Evolutionary conservation across 64 coral and sea anemone species (phyloP).

Genomic region (Porites lutea): DNA sequence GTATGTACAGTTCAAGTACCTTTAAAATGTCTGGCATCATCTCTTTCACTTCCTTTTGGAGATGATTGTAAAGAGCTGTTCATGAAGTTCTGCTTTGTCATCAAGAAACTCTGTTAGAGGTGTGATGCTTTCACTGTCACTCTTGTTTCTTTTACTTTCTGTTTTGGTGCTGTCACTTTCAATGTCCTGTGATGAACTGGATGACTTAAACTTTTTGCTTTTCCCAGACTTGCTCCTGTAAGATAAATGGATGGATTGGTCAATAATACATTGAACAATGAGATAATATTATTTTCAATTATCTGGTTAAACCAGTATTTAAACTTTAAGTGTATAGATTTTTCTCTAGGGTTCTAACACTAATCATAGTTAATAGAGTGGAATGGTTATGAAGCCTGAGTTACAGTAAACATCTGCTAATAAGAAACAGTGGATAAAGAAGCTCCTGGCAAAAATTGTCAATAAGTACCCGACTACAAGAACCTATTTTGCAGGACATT

Average conservation of each 20-base stretch:
- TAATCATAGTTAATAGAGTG: no score
- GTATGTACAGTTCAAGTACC: slow-evolving; percentile 31
- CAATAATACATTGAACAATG: no score
- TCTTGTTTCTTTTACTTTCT: neutral
- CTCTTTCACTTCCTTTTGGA: slow-evolving; percentile 86
- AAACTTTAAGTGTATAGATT: no score
- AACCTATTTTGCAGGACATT: no score
- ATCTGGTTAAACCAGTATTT: no score
- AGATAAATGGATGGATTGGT: neutral
- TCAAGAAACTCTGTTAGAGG: slow-evolving; percentile 73
- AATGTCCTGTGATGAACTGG: slow-evolving; percentile 5
- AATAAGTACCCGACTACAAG: no score
- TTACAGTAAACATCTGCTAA: no score
- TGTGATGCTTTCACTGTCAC: slow-evolving; percentile 36
- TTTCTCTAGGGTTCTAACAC: no score
- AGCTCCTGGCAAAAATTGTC: no score
- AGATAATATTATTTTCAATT: no score
- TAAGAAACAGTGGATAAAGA: no score
- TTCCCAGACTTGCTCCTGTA: slow-evolving; percentile 12
- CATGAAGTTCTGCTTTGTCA: slow-evolving; percentile 67
- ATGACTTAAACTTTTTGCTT: slow-evolving; percentile 12
- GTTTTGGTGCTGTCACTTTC: neutral
- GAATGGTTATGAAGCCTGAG: no score
- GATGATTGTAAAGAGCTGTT: slow-evolving; percentile 77
- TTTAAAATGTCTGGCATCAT: slow-evolving; percentile 76